Evolutionary conservation across 2,113 vertebrate species (phyloP), one percentile per base, ranked within the genome.

Genomic region (Opisthocomus hoazin): DNA sequence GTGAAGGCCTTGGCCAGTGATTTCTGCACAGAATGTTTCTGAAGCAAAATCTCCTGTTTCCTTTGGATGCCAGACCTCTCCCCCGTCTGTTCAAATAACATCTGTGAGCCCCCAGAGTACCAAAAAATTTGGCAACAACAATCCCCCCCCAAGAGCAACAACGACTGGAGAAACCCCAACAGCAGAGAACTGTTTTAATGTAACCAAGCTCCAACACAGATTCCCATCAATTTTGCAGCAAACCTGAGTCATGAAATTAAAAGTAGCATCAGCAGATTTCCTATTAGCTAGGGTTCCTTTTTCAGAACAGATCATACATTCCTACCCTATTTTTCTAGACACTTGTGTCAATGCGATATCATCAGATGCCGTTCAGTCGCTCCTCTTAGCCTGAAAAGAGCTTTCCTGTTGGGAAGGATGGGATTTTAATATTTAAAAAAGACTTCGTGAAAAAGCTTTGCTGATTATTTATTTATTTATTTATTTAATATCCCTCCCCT

Each of bases 201-300:
- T 50, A 89, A 93, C 81, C 74, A 39, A 89, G 41, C 66, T 94
- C 91, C 56, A 84, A 39, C 74, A 66, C 57, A 68, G 69, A 94
- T 89, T 92, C 84, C 92, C 66, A 96, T 91, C 91, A 90, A 87
- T 94, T 95, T 43, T 94, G 84, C 84, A 94, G 93, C 57, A 81
- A 97, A 95, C 95, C 92, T 96, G 94, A 96, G 81, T 96, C 95
- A 94, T 95, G 93, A 94, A 95, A 94, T 94, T 97, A 95, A 95
- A 94, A 94, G 95, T 88, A 95, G 85, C 91, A 95, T 95, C 94
- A 97, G 94, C 96, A 63, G 75, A 94, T 96, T 97, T 92, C 71
- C 84, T 93, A 95, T 96, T 88, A 96, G 91, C 89, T 51, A 79
- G 36, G 70, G 79, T 11, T 94, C 76, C 95, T 91, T 94, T 93